phyloP scores from a whole-genome alignment of 2,888 invertebrate species.

The Amphimallon solstitiale region DNA sequence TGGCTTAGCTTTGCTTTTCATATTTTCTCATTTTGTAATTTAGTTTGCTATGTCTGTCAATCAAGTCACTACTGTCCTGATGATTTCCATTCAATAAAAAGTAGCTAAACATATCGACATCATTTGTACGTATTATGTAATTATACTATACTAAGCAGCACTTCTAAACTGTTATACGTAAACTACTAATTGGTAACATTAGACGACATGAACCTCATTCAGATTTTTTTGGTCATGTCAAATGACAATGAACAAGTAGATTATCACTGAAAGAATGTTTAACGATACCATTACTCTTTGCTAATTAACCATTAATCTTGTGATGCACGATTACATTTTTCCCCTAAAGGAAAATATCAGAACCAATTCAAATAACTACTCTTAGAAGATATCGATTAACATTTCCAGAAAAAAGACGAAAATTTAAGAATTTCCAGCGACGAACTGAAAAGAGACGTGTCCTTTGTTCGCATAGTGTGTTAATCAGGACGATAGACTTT shows the following conservation, averaged over 20 bases:
- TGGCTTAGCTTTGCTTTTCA: no score
- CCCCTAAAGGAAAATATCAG: constrained; percentile 8
- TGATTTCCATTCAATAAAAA: constrained; percentile 12
- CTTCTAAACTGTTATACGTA: no score
- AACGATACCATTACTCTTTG: constrained; percentile 16
- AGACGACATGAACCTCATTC: no score
- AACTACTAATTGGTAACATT: no score
- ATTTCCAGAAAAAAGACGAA: background rate
- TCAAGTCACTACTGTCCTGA: no score
- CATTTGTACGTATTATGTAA: no score
- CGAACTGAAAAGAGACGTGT: constrained; percentile 7
- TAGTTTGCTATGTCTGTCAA: no score
- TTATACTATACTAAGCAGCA: no score
- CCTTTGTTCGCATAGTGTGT: constrained; percentile 3
- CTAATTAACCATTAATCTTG: constrained; percentile 26
- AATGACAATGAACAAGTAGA: constrained; percentile 19
- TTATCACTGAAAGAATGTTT: constrained; percentile 16
- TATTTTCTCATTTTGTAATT: no score
- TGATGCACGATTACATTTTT: constrained; percentile 11
- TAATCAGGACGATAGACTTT: constrained; percentile 15
- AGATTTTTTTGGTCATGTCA: background rate
- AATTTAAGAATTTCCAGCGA: constrained; percentile 3
- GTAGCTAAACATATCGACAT: no score
- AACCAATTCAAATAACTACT: background rate
- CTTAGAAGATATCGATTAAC: background rate